These are phyloP conservation scores for Callyntrura sp. DNA, from an alignment of 2,888 invertebrate genomes.

Conservation along the genomic window DNA sequence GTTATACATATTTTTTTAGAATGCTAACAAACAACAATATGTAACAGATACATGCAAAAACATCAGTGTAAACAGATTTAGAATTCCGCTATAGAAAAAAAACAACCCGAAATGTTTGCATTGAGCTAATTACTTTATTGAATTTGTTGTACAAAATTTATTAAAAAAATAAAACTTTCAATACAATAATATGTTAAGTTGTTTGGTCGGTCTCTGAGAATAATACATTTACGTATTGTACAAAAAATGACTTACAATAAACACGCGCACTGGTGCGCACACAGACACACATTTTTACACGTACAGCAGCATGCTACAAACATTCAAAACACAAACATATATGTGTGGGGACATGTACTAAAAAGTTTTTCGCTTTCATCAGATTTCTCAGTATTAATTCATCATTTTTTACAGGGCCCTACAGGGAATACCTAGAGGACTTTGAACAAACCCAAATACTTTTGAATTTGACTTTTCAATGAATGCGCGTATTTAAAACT, in stretches of 20 bases:
- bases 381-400: slow-evolving; percentile 42
- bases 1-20: neutral
- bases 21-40: neutral
- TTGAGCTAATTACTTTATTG: slow-evolving; percentile 77
- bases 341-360: no score
- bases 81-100: slow-evolving; percentile 19
- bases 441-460: slow-evolving; percentile 8
- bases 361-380: slow-evolving; percentile 39
- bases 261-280: no score
- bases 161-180: slow-evolving; percentile 1
- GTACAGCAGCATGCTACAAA: neutral
- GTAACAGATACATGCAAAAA: neutral
- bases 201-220: no score
- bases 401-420: slow-evolving; percentile 40
- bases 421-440: slow-evolving; percentile 1
- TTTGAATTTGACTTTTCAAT: neutral
- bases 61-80: neutral
- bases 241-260: neutral
- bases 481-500: slow-evolving; percentile 3
- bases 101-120: slow-evolving; percentile 58
- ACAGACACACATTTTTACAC: slow-evolving; percentile 35
- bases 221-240: no score
- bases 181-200: no score
- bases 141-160: slow-evolving; percentile 52
- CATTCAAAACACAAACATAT: neutral